phyloP scores from a whole-genome alignment of 1,140 invertebrate species.

The Zaprionus gabonicus region DNA sequence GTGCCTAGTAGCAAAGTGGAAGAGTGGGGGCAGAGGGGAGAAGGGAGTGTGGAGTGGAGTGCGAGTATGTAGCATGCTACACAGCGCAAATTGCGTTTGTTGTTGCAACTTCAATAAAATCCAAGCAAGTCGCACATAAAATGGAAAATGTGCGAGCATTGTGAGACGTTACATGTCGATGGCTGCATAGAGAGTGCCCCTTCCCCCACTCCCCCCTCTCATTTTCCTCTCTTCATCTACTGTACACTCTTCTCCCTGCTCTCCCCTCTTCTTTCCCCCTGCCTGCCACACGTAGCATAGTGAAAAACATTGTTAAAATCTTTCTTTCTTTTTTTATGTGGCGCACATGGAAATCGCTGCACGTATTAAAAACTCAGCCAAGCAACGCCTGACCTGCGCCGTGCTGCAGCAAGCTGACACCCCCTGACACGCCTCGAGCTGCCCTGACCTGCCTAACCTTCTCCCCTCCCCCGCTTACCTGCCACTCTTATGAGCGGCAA shows the following conservation, averaged over 20 bases:
- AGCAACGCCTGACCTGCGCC: constrained; percentile 4
- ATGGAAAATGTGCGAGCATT: constrained; percentile 31
- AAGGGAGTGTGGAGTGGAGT: too few species aligned
- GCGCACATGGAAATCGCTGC: constrained; percentile 21
- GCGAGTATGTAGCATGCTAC: neutral
- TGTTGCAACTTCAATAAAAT: constrained; percentile 37
- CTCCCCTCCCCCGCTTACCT: neutral
- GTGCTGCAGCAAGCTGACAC: neutral
- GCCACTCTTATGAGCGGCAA: constrained; percentile 34
- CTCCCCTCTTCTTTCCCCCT: neutral
- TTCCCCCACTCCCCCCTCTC: neutral
- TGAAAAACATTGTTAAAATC: constrained; percentile 58
- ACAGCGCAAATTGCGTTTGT: constrained; percentile 27
- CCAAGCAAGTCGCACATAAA: constrained; percentile 37
- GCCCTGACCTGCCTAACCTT: constrained; percentile 12
- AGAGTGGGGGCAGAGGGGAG: neutral
- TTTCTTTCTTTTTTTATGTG: constrained; percentile 18
- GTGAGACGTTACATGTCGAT: constrained; percentile 6
- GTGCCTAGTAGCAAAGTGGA: constrained; percentile 8
- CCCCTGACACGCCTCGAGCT: neutral
- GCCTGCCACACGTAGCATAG: constrained; percentile 13
- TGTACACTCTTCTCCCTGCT: neutral
- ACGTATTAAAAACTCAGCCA: constrained; percentile 50
- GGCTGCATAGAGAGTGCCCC: neutral
- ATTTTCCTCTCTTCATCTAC: too few species aligned